Base-by-base conservation (phyloP, 2,888 invertebrate species). In the Drosophila quinaria region DNA sequence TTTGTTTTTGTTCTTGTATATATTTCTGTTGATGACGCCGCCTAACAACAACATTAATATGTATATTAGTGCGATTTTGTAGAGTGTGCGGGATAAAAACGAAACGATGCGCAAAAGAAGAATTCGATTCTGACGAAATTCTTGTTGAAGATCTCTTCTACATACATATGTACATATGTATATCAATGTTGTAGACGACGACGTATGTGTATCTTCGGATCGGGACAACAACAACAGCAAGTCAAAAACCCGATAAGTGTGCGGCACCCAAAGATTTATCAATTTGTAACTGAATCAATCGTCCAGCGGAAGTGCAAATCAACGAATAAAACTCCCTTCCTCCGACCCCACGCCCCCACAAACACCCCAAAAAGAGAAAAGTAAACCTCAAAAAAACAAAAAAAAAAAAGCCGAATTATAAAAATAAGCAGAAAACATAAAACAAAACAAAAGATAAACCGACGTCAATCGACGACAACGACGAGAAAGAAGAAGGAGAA, bases 1-100 rank as follows among this genome's bases (percentile, higher is more conserved):
- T 49, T 49, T 49, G 17, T 62, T 62, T 47, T 47, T 69, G 55
- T 51, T 61, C 47, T 50, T 69, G 58, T 49, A 49, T 61, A 22
- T 74, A 80, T 86, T 82, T 86, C 19, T 29, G 87, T 68, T 74
- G 74, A 80, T 82, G 83, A 81, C 74, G 77, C 60, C 74, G 77
- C 60, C 62, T 46, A 50, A 65, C 56, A 71, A 54, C 58, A 71
- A 54, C 58, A 63, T 69, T 81, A 85, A 78, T 73, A 76, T 79
- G 66, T 69, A 67, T 73, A 71, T 69, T 72, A 78, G 71, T 80
- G 66, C 64, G 67, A 51, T 66, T 46, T 49, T 63, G 49, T 67
- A 73, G 70, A 37, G 39, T 31, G 49, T 37, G 42, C 35, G 17
- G 35, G 10, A 22, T 29, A 29, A 29, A 52, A 37, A 22, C 39